Evolutionary conservation across 2,888 invertebrate genomes (phyloP).

Genomic region (Dynastes tityus): DNA sequence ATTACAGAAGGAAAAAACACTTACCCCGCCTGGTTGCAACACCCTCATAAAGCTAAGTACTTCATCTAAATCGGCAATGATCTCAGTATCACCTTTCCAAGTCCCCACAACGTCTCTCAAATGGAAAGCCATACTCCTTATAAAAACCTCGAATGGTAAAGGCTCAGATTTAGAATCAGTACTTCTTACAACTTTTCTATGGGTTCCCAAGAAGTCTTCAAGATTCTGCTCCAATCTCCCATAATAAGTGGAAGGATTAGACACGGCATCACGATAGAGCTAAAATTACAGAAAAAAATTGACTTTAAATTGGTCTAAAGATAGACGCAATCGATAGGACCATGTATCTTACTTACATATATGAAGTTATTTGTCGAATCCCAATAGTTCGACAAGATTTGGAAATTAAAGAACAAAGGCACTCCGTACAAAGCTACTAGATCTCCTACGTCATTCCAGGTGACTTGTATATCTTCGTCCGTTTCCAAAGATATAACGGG

Average conservation of each 20-base stretch:
- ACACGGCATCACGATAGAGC: slow-evolving; percentile 58
- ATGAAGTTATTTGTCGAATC: slow-evolving; percentile 64
- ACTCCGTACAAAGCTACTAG: slow-evolving; percentile 66
- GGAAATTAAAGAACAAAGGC: slow-evolving; percentile 65
- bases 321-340: not conserved
- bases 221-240: slow-evolving; percentile 59
- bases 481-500: slow-evolving; percentile 61
- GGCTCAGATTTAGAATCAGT: slow-evolving; percentile 20
- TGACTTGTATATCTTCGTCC: slow-evolving; percentile 53
- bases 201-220: slow-evolving; percentile 52
- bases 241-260: slow-evolving; percentile 56
- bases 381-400: slow-evolving; percentile 62
- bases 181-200: slow-evolving; percentile 1
- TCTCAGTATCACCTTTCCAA: slow-evolving; percentile 47
- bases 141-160: slow-evolving; percentile 54
- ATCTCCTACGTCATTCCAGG: slow-evolving; percentile 65
- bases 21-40: slow-evolving; percentile 62
- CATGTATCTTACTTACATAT: slow-evolving; percentile 60
- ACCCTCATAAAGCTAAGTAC: slow-evolving; percentile 60
- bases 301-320: not conserved
- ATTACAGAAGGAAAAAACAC: slow-evolving; percentile 32
- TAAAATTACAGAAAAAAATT: slow-evolving; percentile 34
- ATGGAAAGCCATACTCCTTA: slow-evolving; percentile 53
- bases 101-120: slow-evolving; percentile 52
- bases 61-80: slow-evolving; percentile 51